Evolutionary conservation across 2,888 invertebrate genomes (phyloP), one percentile per base, ranked within the genome.

Genomic region (Epistrophella euchroma): DNA sequence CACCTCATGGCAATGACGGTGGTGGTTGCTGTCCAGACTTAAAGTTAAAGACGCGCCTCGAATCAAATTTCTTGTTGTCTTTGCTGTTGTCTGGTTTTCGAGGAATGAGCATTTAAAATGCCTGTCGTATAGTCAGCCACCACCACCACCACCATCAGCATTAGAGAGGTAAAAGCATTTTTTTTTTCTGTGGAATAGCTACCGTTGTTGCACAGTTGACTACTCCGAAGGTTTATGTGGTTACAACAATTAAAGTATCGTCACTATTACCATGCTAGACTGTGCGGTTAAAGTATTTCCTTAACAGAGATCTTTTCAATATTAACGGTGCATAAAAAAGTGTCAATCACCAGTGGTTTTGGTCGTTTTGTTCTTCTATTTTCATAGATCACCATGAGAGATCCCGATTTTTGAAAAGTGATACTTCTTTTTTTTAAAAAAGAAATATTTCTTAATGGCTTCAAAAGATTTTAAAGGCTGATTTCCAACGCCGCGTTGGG

Each of bases 271-370:
- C 55, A 13, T 64, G 62, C 58, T 28, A 66, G 28, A 35, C 22
- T 85, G 85, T 40, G n/a, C n/a, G 85, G 80, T 85, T 62, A 28
- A 73, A 40, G 80, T 80, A 80, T 85, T 85, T 85, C 85, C 85
- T 76, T 68, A 47, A 17, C 13, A 73, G 5, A 66, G 17, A 55
- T 72, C 43, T 32, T 73, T 68, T 73, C 35, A 25, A 56, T 78
- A 64, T 64, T 78, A 68, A 52, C 25, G 58, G 52, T 35, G n/a
- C 32, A 50, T 66, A 32, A 50, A 50, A 35, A 40, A 58, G 45
- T 80, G 74, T 80, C 74, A 74, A 62, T 74, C 60, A 70, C 45
- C 43, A 70, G 80, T 28, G 80, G 68, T 74, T 80, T 47, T 58
- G 32, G 28, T 66, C 19, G 25, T 66, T 28, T 40, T 25, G 64